These are phyloP conservation scores for Epinephelus awoara DNA, from an alignment of 2,797 vertebrate genomes.

Conservation along the genomic window DNA sequence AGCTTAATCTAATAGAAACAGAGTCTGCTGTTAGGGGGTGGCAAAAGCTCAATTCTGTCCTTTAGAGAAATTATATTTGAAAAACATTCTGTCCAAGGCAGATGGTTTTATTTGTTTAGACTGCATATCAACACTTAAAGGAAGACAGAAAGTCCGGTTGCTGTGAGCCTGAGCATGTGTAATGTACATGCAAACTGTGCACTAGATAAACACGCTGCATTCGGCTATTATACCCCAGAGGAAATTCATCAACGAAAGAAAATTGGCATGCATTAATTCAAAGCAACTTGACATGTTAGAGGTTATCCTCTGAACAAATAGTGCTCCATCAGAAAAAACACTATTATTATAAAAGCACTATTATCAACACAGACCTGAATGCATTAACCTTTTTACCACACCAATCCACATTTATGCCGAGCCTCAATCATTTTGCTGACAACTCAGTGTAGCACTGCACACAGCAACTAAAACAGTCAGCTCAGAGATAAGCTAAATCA, in stretches of 20 bases:
- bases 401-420: conserved; percentile 41
- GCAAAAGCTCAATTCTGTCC: conserved; percentile 37
- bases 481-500: conserved; percentile 24
- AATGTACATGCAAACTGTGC: conserved; percentile 16
- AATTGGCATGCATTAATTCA: conserved; percentile 46
- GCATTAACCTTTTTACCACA: conserved; percentile 69
- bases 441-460: conserved; percentile 19
- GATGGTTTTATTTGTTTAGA: conserved; percentile 61
- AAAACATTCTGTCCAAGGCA: conserved; percentile 46
- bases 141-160: conserved; percentile 18
- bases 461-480: conserved; percentile 36
- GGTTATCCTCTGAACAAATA: conserved; percentile 51
- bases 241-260: conserved; percentile 44
- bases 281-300: conserved; percentile 44
- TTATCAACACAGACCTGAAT: conserved; percentile 48
- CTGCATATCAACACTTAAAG: conserved; percentile 36
- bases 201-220: conserved; percentile 4
- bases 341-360: conserved; percentile 59
- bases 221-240: conserved; percentile 9
- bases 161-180: background rate
- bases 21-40: conserved; percentile 39
- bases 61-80: conserved; percentile 45
- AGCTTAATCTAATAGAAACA: conserved; percentile 54
- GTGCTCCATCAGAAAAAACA: conserved; percentile 30
- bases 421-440: conserved; percentile 51